phyloP scores from a whole-genome alignment of 2,113 vertebrate genomes.

The Alouatta palliata region DNA sequence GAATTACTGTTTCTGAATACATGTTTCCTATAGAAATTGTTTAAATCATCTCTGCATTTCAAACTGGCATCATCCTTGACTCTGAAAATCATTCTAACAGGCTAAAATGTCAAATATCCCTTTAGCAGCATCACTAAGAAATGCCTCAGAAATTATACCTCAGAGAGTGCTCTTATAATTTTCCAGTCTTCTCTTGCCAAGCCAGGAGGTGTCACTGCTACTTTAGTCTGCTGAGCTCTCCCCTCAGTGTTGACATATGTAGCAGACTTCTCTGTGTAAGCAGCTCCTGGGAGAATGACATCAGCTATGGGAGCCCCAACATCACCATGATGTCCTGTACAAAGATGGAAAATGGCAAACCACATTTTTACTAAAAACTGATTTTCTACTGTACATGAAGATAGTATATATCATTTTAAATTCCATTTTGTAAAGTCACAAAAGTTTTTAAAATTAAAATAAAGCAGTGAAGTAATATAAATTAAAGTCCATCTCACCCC shows the following conservation, averaged over 20 bases:
- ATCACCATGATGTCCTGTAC: conserved; percentile 96
- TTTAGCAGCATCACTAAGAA: not conserved
- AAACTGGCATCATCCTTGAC: not conserved
- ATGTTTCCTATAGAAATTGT: conserved; percentile 15
- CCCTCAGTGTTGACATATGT: conserved; percentile 98
- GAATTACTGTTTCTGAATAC: not conserved
- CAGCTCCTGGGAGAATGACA: conserved; percentile 94
- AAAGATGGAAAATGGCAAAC: not conserved
- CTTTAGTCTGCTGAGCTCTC: conserved; percentile 93
- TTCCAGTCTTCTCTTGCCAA: conserved; percentile 98
- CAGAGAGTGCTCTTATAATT: conserved; percentile 95
- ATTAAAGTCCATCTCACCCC: not conserved
- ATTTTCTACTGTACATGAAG: not conserved
- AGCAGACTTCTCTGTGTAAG: conserved; percentile 95
- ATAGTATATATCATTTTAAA: not conserved
- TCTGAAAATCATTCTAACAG: conserved; percentile 44
- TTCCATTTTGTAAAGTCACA: not conserved
- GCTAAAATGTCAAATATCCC: not conserved
- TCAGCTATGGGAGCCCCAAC: conserved; percentile 95
- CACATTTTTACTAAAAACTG: not conserved
- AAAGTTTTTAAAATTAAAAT: not conserved
- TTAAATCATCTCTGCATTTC: conserved; percentile 9
- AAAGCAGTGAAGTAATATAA: conserved; percentile 9
- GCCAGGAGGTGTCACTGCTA: conserved; percentile 95
- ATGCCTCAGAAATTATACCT: conserved; percentile 84